Conservation (phyloP, 1,140 invertebrate genomes). For the Bicyclus anynana region DNA sequence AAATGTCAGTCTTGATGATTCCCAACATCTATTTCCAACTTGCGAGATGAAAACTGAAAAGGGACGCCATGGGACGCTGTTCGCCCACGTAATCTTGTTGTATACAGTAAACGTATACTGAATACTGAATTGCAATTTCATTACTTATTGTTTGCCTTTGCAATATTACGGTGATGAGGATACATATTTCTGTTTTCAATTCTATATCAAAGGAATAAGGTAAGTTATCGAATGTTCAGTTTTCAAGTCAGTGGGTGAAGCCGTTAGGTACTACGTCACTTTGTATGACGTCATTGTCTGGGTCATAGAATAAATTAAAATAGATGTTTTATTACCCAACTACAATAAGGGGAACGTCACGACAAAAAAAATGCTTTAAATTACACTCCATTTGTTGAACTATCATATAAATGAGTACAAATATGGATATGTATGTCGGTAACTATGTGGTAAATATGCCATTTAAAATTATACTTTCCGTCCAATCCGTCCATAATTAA, state of each 20-base stretch:
- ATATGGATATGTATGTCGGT: no score
- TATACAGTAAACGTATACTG: constrained; percentile 5
- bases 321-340: no score
- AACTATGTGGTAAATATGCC: no score
- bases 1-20: background rate
- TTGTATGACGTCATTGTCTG: constrained; percentile 25
- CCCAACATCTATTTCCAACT: background rate
- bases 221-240: background rate
- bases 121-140: constrained; percentile 5
- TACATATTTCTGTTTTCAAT: background rate
- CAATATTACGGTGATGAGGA: background rate
- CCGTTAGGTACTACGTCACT: constrained; percentile 16
- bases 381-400: no score
- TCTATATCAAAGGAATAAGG: background rate
- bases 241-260: constrained; percentile 3
- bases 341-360: no score
- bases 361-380: no score
- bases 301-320: constrained; percentile 15
- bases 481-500: no score
- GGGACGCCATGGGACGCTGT: background rate
- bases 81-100: constrained; percentile 13
- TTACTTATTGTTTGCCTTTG: constrained; percentile 1
- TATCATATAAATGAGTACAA: no score
- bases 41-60: background rate
- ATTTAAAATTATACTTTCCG: no score